phyloP scores from a whole-genome alignment of 2,888 invertebrate genomes.

The Ophion slaviceki region DNA sequence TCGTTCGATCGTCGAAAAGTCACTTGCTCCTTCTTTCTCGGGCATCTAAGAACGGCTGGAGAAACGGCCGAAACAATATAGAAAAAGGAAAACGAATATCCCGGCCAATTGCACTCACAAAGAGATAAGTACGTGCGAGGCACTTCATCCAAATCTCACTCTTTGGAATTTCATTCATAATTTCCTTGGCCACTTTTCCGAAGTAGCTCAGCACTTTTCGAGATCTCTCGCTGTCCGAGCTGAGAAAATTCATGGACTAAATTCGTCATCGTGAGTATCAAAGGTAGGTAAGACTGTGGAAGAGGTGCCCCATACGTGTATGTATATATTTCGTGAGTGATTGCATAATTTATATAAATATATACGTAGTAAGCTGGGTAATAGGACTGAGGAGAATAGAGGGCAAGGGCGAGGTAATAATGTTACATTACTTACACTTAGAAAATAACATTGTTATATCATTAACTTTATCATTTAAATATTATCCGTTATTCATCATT shows the following conservation, averaged over 20 bases:
- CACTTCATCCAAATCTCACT: not conserved
- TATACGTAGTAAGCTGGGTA: constrained; percentile 70
- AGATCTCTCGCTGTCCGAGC: not conserved
- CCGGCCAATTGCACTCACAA: constrained; percentile 29
- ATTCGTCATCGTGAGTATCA: not conserved
- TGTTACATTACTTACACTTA: constrained; percentile 77
- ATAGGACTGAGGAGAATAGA: constrained; percentile 56
- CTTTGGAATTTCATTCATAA: not conserved
- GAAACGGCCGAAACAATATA: not conserved
- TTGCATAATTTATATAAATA: constrained; percentile 66
- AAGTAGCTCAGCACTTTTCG: not conserved
- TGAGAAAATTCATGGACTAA: not conserved
- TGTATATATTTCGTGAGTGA: constrained; percentile 33
- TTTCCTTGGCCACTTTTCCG: not conserved
- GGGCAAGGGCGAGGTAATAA: constrained; percentile 48
- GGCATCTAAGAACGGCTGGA: not conserved
- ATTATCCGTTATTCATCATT: constrained; percentile 74
- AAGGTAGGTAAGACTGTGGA: not conserved
- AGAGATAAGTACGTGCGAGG: constrained; percentile 41
- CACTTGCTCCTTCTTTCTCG: not conserved
- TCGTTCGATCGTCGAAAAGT: constrained; percentile 11
- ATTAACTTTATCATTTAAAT: constrained; percentile 73
- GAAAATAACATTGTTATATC: constrained; percentile 78
- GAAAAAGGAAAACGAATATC: constrained; percentile 6
- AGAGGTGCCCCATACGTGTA: constrained; percentile 34